Percentiles rank a stretch among this genome's conserved stretches.
Evolutionary conservation across 2,113 vertebrate species (phyloP).

Genomic region (Tyrannus savana): DNA sequence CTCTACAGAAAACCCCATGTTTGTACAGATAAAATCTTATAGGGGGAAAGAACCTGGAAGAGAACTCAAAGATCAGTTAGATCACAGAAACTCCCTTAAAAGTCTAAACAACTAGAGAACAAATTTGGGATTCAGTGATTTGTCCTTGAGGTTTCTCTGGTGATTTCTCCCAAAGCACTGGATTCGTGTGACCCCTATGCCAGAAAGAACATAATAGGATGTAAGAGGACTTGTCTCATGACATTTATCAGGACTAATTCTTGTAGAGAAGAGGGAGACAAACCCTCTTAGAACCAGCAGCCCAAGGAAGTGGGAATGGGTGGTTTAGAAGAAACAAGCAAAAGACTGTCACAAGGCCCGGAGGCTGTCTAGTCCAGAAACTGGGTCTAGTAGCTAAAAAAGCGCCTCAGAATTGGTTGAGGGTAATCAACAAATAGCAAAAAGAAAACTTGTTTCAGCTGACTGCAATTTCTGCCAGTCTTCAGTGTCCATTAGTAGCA

Average conservation of each 20-base stretch:
- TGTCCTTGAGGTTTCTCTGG: background rate
- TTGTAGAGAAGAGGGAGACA: background rate
- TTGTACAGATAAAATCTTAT: background rate
- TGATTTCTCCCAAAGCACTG: background rate
- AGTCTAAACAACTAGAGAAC: background rate
- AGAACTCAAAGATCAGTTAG: background rate
- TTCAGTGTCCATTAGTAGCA: background rate
- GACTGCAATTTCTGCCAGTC: background rate
- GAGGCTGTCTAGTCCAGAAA: background rate
- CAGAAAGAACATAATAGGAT: background rate
- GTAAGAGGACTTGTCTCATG: background rate
- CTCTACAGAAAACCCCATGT: background rate
- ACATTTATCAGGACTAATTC: background rate
- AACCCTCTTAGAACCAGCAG: background rate
- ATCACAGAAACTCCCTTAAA: background rate
- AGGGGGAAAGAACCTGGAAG: background rate
- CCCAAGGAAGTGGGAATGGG: background rate
- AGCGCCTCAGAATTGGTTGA: background rate
- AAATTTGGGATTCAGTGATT: background rate
- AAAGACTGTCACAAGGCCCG: background rate
- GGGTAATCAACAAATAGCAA: background rate
- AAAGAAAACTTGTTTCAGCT: slow-evolving; percentile 5
- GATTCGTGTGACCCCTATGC: background rate
- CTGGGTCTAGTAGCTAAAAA: background rate
- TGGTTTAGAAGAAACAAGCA: background rate